These are phyloP conservation scores for Silurus aristotelis DNA, from an alignment of 2,797 vertebrate genomes.

Conservation along the genomic window DNA sequence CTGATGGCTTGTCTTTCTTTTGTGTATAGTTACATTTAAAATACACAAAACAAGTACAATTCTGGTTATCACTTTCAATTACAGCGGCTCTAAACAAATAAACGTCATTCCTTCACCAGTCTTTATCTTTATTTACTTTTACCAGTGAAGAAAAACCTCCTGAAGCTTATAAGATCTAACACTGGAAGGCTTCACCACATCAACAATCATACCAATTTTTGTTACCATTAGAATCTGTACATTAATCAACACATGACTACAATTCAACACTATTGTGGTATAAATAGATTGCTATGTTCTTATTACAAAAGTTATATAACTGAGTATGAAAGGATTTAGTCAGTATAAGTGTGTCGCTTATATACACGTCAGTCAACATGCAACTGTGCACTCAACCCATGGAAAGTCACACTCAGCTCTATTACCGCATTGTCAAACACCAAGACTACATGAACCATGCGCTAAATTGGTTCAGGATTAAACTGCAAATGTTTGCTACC, in stretches of 20 bases:
- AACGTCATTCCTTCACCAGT: not conserved
- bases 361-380: not conserved
- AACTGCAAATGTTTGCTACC: not conserved
- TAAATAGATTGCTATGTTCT: not conserved
- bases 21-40: not conserved
- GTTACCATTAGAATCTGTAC: not conserved
- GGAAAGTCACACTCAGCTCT: not conserved
- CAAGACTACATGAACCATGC: not conserved
- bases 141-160: not conserved
- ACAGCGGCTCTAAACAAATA: not conserved
- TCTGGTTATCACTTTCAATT: not conserved
- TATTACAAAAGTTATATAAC: not conserved
- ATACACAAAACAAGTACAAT: not conserved
- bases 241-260: not conserved
- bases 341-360: not conserved
- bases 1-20: not conserved
- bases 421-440: not conserved
- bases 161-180: not conserved
- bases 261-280: not conserved
- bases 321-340: not conserved
- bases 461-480: slow-evolving; percentile 7
- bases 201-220: not conserved
- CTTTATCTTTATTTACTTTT: not conserved
- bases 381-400: not conserved
- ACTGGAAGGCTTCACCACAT: not conserved